phyloP scores from a whole-genome alignment of 2,797 vertebrate genomes.

The Hippocampus kuda region DNA sequence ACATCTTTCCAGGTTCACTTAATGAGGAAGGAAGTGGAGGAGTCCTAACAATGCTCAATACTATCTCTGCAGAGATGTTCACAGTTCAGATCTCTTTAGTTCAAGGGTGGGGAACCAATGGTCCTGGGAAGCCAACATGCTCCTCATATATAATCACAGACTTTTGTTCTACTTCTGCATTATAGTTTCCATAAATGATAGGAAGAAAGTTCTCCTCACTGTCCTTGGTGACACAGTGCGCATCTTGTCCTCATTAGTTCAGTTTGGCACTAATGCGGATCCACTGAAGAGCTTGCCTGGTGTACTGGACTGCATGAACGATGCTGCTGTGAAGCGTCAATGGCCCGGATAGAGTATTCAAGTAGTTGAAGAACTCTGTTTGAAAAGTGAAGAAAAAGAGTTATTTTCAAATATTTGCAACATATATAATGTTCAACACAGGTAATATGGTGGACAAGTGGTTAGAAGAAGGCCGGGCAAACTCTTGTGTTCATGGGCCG shows the following conservation, averaged over 20 bases:
- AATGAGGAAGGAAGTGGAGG: slow-evolving; percentile 10
- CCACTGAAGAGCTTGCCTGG: slow-evolving; percentile 95
- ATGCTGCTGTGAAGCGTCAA: slow-evolving; percentile 96
- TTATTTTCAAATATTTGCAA: background rate
- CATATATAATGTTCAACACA: background rate
- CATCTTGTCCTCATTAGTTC: slow-evolving; percentile 53
- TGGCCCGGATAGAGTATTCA: slow-evolving; percentile 90
- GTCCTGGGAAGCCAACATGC: background rate
- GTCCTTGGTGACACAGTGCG: background rate
- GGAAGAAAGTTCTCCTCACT: background rate
- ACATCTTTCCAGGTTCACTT: slow-evolving; percentile 21
- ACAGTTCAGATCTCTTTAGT: slow-evolving; percentile 22
- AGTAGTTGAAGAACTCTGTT: slow-evolving; percentile 95
- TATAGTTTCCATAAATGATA: background rate
- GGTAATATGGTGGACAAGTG: background rate
- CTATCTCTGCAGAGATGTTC: background rate
- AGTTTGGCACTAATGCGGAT: slow-evolving; percentile 85
- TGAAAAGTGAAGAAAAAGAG: background rate
- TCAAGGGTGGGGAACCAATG: background rate
- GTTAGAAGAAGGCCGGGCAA: background rate
- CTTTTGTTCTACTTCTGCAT: background rate
- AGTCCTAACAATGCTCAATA: slow-evolving; percentile 9
- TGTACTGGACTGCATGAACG: slow-evolving; percentile 91
- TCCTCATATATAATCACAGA: background rate
- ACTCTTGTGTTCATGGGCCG: background rate